Conservation (phyloP, 2,888 invertebrate species). For the Hydraecia micacea region DNA sequence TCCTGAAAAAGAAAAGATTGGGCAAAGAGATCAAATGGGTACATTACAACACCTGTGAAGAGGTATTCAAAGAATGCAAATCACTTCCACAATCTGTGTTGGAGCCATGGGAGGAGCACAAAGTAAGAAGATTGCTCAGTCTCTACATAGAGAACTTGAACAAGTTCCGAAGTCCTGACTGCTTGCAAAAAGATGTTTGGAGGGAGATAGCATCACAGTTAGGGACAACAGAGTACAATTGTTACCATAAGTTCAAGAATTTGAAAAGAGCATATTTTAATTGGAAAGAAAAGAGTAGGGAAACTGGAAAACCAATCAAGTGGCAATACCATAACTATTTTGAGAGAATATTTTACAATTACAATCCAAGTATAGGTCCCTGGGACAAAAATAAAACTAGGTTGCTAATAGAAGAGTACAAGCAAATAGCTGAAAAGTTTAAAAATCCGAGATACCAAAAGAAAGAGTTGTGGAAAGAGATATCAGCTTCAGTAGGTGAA, state of each 20-base stretch:
- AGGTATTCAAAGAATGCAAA: constrained; percentile 84
- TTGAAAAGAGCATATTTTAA: constrained; percentile 84
- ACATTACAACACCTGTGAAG: constrained; percentile 83
- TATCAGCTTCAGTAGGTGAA: constrained; percentile 79
- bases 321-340: constrained; percentile 86
- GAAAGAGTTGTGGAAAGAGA: constrained; percentile 85
- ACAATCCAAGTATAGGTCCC: constrained; percentile 76
- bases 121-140: constrained; percentile 78
- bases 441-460: constrained; percentile 82
- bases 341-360: constrained; percentile 84
- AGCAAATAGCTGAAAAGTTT: constrained; percentile 82
- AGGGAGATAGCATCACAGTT: constrained; percentile 82
- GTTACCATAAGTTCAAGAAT: constrained; percentile 87
- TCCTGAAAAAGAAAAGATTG: constrained; percentile 83
- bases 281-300: constrained; percentile 79
- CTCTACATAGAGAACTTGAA: constrained; percentile 83
- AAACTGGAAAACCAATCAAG: constrained; percentile 80
- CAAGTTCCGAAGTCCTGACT: constrained; percentile 78
- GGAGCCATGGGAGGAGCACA: constrained; percentile 85
- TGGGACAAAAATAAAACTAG: constrained; percentile 83
- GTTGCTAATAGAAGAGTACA: constrained; percentile 79
- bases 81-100: constrained; percentile 75
- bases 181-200: constrained; percentile 86
- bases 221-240: constrained; percentile 83
- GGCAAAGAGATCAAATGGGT: constrained; percentile 87